phyloP scores from a whole-genome alignment of 2,113 vertebrate species.

The Heptranchias perlo region DNA sequence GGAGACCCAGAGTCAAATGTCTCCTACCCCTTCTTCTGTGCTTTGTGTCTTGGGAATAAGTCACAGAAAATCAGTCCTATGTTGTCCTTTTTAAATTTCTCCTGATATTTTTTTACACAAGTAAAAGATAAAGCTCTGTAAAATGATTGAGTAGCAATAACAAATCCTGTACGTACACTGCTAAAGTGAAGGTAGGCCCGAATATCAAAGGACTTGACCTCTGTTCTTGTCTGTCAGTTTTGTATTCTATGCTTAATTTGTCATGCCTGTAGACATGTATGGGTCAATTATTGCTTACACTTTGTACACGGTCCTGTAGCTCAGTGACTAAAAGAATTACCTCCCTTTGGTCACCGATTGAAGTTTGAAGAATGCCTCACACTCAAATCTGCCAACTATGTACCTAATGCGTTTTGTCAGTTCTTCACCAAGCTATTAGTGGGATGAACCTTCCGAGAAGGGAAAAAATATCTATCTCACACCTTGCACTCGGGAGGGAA shows the following conservation, averaged over 20 bases:
- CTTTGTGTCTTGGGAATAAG: background rate
- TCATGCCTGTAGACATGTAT: background rate
- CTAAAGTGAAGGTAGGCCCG: background rate
- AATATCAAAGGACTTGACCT: background rate
- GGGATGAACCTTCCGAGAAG: background rate
- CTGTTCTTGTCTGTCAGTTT: conserved; percentile 3
- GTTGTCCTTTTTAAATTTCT: background rate
- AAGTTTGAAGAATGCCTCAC: background rate
- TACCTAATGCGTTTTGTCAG: background rate
- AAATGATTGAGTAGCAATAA: background rate
- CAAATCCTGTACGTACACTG: background rate
- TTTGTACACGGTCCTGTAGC: background rate
- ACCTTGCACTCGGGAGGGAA: background rate
- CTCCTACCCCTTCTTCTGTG: background rate
- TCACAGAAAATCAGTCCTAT: background rate
- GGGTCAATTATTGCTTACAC: conserved; percentile 16
- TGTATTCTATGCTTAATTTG: background rate
- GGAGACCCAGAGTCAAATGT: background rate
- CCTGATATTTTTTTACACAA: background rate
- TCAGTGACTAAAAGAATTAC: background rate
- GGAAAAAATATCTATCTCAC: background rate
- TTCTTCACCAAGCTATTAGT: background rate
- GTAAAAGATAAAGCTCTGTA: background rate
- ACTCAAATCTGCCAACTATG: background rate
- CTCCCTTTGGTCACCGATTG: background rate